A percentile compares a stretch with the other conserved stretches of the same genome.
These are phyloP conservation scores for Lophotriccus pileatus DNA, from an alignment of 2,797 vertebrate genomes.

Conservation along the genomic window DNA sequence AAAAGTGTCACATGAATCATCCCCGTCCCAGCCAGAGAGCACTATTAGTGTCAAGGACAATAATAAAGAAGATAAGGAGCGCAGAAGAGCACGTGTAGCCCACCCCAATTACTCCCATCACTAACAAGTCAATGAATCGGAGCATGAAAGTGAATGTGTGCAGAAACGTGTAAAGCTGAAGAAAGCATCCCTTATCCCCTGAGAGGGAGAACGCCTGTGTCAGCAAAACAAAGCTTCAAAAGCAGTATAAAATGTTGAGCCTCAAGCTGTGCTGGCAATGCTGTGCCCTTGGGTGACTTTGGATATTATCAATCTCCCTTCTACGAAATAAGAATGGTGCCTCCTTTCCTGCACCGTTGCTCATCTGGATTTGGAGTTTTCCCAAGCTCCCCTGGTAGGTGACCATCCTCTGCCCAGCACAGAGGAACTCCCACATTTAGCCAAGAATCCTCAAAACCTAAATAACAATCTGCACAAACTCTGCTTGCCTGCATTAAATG, in stretches of 20 bases:
- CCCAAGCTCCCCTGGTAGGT: neutral
- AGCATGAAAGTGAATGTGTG: neutral
- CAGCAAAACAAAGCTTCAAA: neutral
- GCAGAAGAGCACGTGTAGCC: neutral
- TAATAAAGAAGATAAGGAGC: neutral
- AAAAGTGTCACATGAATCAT: neutral
- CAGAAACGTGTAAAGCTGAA: neutral
- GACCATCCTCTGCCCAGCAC: neutral
- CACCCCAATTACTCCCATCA: neutral
- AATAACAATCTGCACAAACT: neutral
- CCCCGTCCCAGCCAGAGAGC: neutral
- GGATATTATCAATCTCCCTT: neutral
- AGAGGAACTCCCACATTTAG: neutral
- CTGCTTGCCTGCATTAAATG: neutral
- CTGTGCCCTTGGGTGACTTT: neutral
- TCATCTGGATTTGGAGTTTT: neutral
- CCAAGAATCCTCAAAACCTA: neutral
- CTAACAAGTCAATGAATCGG: neutral
- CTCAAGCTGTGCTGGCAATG: neutral
- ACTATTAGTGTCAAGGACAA: conserved; percentile 25
- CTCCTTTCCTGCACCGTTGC: neutral
- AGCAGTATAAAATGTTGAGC: neutral
- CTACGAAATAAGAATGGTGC: neutral
- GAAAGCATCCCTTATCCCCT: neutral
- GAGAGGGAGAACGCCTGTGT: neutral